Evolutionary conservation across 2,113 vertebrate genomes (phyloP).

Genomic region (Nothobranchius kuhntae): DNA sequence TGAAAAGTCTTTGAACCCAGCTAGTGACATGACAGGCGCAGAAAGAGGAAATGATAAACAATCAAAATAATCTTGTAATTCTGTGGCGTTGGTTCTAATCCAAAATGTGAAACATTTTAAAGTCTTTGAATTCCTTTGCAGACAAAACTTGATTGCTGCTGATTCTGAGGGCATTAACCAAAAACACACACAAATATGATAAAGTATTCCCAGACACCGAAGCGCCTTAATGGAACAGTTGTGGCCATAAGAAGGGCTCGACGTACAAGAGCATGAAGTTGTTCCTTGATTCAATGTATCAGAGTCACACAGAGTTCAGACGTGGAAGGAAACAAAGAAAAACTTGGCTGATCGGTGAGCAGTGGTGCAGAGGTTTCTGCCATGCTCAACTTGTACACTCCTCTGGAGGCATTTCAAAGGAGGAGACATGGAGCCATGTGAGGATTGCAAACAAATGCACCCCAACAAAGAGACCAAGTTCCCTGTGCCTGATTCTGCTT

Average conservation of each 20-base stretch:
- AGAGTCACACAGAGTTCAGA: slow-evolving; percentile 74
- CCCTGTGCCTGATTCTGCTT: slow-evolving; percentile 42
- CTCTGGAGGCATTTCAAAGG: slow-evolving; percentile 35
- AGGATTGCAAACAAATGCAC: slow-evolving; percentile 45
- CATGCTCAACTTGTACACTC: slow-evolving; percentile 53
- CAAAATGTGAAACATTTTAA: slow-evolving; percentile 37
- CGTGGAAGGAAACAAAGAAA: slow-evolving; percentile 68
- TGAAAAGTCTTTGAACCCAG: slow-evolving; percentile 26
- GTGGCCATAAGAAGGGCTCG: slow-evolving; percentile 60
- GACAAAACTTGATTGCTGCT: slow-evolving; percentile 50
- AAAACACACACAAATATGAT: slow-evolving; percentile 40
- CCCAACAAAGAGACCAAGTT: slow-evolving; percentile 34
- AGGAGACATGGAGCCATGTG: slow-evolving; percentile 34
- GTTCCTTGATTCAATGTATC: slow-evolving; percentile 73
- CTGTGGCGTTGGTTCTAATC: slow-evolving; percentile 46
- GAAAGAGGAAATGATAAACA: slow-evolving; percentile 60
- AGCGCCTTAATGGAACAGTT: slow-evolving; percentile 72
- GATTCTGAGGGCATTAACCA: slow-evolving; percentile 52
- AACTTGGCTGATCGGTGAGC: slow-evolving; percentile 40
- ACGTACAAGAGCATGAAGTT: slow-evolving; percentile 66
- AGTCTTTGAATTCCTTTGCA: slow-evolving; percentile 48
- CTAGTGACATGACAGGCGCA: slow-evolving; percentile 35
- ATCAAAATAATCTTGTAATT: slow-evolving; percentile 42
- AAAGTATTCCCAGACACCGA: slow-evolving; percentile 59
- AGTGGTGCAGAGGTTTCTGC: slow-evolving; percentile 38